phyloP scores from a whole-genome alignment of 2,113 vertebrate species.

The Xiphophorus maculatus region DNA sequence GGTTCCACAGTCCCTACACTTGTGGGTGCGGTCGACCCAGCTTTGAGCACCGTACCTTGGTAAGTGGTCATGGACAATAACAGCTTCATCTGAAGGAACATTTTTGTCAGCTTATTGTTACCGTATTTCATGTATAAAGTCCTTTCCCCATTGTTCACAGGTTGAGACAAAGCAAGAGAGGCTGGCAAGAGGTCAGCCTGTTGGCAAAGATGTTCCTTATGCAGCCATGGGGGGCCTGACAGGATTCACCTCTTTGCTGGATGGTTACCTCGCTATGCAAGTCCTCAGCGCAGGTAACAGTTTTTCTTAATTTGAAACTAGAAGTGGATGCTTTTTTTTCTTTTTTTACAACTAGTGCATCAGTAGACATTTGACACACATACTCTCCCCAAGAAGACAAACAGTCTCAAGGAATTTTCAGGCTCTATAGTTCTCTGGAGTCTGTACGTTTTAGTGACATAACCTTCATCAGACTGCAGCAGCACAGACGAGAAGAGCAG shows the following conservation, averaged over 20 bases:
- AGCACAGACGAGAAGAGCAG: neutral
- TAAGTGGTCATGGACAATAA: conserved; percentile 22
- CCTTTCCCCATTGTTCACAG: conserved; percentile 29
- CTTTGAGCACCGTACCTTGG: conserved; percentile 84
- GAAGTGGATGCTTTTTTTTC: neutral
- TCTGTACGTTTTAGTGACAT: neutral
- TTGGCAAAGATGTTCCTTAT: conserved; percentile 86
- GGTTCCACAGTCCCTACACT: conserved; percentile 86
- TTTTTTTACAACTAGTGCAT: neutral
- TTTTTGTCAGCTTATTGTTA: too few species aligned
- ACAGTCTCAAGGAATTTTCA: neutral
- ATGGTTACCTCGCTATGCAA: conserved; percentile 87
- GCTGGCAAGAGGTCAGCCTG: conserved; percentile 81
- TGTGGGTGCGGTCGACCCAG: conserved; percentile 89
- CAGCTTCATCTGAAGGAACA: neutral
- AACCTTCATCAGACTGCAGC: neutral
- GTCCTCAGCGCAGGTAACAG: conserved; percentile 78
- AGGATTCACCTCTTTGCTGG: conserved; percentile 89
- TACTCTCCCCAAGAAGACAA: neutral
- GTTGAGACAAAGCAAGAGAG: conserved; percentile 88
- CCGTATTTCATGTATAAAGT: neutral
- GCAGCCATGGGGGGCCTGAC: conserved; percentile 91
- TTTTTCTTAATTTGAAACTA: conserved; percentile 4
- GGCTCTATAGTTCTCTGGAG: conserved; percentile 2
- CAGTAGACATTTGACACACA: neutral